These are phyloP conservation scores for Austrofundulus limnaeus DNA, from an alignment of 2,113 vertebrate species.

Conservation along the genomic window DNA sequence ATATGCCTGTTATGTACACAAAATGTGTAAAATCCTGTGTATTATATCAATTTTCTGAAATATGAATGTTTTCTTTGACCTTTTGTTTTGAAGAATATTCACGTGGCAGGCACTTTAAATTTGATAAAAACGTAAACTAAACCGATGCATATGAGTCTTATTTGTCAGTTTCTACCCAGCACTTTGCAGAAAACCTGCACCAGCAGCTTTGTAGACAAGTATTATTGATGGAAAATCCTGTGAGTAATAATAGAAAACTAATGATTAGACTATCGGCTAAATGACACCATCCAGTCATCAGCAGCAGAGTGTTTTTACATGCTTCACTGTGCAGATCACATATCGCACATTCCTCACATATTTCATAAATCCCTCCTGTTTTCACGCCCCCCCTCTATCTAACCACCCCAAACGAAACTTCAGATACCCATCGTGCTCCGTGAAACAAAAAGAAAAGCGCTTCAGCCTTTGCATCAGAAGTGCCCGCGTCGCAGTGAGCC, in stretches of 20 bases:
- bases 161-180: no score
- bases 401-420: slow-evolving; percentile 28
- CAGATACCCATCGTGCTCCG: slow-evolving; percentile 26
- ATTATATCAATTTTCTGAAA: no score
- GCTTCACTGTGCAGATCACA: slow-evolving; percentile 41
- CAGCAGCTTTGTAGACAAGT: neutral
- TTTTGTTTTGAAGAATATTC: slow-evolving; percentile 13
- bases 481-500: slow-evolving; percentile 28
- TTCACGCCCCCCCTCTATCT: slow-evolving; percentile 24
- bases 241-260: slow-evolving; percentile 5
- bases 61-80: neutral
- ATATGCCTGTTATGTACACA: no score
- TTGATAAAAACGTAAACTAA: neutral
- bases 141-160: neutral
- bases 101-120: no score
- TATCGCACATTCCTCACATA: slow-evolving; percentile 34
- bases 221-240: slow-evolving; percentile 2
- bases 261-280: slow-evolving; percentile 7
- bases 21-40: no score
- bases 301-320: slow-evolving; percentile 22
- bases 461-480: slow-evolving; percentile 25
- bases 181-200: neutral
- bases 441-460: neutral
- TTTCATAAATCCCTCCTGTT: slow-evolving; percentile 31
- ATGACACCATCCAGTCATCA: slow-evolving; percentile 11